Percentiles rank a stretch among this genome's conserved stretches.
These are phyloP conservation scores for Atta texana DNA, from an alignment of 1,140 invertebrate species.

Conservation along the genomic window DNA sequence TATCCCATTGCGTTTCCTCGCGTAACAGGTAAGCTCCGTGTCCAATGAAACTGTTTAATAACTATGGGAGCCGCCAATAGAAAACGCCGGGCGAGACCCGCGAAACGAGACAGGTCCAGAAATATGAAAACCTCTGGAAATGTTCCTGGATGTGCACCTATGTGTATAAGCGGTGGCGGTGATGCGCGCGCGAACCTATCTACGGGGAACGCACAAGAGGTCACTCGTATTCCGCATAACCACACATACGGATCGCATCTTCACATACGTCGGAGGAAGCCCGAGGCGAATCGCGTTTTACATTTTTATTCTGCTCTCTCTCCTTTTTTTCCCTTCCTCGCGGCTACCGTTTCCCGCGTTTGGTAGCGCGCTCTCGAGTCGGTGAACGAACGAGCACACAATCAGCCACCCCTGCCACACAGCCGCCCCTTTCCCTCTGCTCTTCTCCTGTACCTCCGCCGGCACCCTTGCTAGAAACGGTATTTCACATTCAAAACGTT, in stretches of 20 bases:
- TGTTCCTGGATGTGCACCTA: neutral
- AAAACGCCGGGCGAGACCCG: conserved; percentile 34
- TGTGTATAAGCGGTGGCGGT: conserved; percentile 22
- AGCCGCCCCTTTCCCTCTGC: conserved; percentile 8
- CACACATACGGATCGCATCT: conserved; percentile 49
- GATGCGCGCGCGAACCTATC: neutral
- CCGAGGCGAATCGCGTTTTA: conserved; percentile 77
- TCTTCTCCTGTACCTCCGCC: conserved; percentile 8
- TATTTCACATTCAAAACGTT: conserved; percentile 77
- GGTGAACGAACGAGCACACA: conserved; percentile 73
- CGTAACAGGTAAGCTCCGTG: conserved; percentile 44
- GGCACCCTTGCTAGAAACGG: conserved; percentile 56
- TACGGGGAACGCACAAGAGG: neutral
- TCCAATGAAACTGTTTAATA: conserved; percentile 60
- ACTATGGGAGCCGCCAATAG: conserved; percentile 52
- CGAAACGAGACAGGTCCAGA: conserved; percentile 32
- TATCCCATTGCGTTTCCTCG: conserved; percentile 38
- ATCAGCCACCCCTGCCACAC: conserved; percentile 55
- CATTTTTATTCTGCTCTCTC: conserved; percentile 71
- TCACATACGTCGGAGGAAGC: conserved; percentile 48
- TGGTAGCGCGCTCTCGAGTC: conserved; percentile 21
- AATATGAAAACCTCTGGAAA: conserved; percentile 55
- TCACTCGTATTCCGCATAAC: neutral
- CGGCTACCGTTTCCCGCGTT: conserved; percentile 31
- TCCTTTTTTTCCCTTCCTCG: conserved; percentile 52